phyloP scores from a whole-genome alignment of 2,797 vertebrate genomes.

The Urosaurus nigricauda region DNA sequence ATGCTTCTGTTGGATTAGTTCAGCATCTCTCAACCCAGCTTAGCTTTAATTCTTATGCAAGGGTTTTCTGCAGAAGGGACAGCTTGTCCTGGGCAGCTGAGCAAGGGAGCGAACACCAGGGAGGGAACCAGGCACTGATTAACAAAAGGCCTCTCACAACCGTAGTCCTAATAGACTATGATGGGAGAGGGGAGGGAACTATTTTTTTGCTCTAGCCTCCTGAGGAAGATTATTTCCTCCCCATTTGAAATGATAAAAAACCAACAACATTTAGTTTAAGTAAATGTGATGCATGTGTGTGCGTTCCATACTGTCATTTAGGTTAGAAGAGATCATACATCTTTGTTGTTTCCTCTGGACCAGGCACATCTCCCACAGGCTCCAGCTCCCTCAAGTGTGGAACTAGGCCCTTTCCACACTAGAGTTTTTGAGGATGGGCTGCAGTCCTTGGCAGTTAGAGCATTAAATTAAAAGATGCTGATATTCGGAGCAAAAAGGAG shows the following conservation, averaged over 20 bases:
- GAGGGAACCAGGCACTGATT: constrained; percentile 11
- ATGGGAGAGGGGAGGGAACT: constrained; percentile 22
- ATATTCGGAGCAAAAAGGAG: no score
- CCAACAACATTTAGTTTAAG: background rate
- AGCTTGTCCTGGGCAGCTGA: constrained; percentile 63
- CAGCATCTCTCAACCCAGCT: constrained; percentile 68
- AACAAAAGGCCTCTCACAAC: constrained; percentile 71
- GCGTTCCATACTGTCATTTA: background rate
- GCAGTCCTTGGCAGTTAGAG: background rate
- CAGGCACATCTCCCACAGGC: background rate
- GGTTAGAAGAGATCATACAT: background rate
- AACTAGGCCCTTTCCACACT: background rate
- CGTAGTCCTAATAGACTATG: background rate
- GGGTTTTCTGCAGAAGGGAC: constrained; percentile 67
- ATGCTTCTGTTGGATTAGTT: constrained; percentile 71
- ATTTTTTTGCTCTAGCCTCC: background rate
- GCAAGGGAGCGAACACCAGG: constrained; percentile 25
- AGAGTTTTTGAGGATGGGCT: background rate
- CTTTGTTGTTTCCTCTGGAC: background rate
- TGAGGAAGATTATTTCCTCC: background rate
- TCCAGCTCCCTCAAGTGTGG: background rate
- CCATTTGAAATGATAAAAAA: background rate
- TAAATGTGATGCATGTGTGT: background rate
- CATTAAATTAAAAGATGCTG: no score
- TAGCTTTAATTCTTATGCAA: constrained; percentile 76